These are phyloP conservation scores for Cyrtonyx montezumae DNA, from an alignment of 2,113 vertebrate genomes.

Conservation along the genomic window DNA sequence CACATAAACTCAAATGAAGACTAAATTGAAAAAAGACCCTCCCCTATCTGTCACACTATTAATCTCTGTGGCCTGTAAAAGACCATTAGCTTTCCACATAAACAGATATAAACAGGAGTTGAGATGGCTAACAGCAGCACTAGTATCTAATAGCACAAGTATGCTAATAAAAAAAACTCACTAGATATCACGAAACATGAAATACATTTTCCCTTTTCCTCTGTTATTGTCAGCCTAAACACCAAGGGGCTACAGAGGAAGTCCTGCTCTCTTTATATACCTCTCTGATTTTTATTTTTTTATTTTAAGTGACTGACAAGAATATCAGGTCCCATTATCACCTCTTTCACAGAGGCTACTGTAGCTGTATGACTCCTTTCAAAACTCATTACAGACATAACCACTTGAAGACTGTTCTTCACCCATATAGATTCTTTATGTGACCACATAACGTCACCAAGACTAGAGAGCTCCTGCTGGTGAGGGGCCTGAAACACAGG, in stretches of 20 bases:
- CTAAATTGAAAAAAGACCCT: neutral
- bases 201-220: rapidly evolving
- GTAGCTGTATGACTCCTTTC: neutral
- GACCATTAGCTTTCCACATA: neutral
- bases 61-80: neutral
- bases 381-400: neutral
- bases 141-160: too few relatives aligned
- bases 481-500: too few relatives aligned
- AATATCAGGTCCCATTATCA: neutral
- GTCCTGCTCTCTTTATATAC: neutral
- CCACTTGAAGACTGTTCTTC: neutral
- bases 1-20: neutral
- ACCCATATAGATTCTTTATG: neutral
- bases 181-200: neutral
- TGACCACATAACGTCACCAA: neutral
- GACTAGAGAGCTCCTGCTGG: neutral
- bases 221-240: neutral
- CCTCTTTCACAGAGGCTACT: neutral
- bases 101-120: neutral
- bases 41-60: neutral
- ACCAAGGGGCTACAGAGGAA: neutral
- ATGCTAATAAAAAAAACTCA: neutral
- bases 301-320: neutral
- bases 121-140: neutral
- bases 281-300: too few relatives aligned